Conservation (phyloP, 2,113 vertebrate species). For the Rhizomys pruinosus region DNA sequence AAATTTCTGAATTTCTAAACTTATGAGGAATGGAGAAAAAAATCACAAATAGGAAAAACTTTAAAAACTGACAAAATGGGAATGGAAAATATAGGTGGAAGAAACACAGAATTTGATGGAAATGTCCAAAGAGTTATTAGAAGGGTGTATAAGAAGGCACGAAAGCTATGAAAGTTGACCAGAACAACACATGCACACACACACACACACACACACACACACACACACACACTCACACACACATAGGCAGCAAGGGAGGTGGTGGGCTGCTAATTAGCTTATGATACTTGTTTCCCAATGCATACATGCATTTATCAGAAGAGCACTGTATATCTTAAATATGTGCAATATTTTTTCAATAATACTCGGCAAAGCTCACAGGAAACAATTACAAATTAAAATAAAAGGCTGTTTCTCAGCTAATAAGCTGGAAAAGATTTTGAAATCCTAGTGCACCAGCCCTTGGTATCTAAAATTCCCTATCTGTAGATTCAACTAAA, state of each 20-base stretch:
- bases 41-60: conserved; percentile 1
- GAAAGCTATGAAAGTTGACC: neutral
- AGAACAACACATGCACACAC: neutral
- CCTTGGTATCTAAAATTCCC: neutral
- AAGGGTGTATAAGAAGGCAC: neutral
- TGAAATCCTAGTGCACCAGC: neutral
- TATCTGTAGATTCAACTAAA: neutral
- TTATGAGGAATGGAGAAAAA: conserved; percentile 38
- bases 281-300: neutral
- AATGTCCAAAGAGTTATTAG: neutral
- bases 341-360: neutral
- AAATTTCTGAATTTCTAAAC: conserved; percentile 50
- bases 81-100: neutral
- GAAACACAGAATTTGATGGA: conserved; percentile 9
- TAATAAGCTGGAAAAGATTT: conserved; percentile 11
- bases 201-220: neutral
- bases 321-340: neutral
- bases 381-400: conserved; percentile 32
- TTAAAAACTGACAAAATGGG: conserved; percentile 5
- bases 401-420: neutral
- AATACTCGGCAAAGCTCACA: neutral
- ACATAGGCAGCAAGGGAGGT: neutral
- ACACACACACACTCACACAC: neutral
- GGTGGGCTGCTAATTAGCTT: neutral
- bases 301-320: neutral